Percentiles rank a stretch among this genome's conserved stretches.
These are phyloP conservation scores for Ictalurus punctatus DNA, from an alignment of 2,113 vertebrate species.

Conservation along the genomic window DNA sequence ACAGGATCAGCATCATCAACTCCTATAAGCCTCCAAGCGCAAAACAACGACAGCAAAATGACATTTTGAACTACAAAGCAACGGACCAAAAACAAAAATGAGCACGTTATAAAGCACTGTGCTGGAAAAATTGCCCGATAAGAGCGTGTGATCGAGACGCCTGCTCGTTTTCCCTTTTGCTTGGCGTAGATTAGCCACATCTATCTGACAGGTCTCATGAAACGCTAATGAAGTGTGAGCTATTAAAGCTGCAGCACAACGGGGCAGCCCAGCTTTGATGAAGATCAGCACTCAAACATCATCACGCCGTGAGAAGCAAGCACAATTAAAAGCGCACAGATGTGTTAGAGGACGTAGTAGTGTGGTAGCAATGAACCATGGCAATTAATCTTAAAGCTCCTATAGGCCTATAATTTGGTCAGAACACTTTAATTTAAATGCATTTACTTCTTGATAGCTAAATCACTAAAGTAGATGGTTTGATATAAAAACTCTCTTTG, in stretches of 20 bases:
- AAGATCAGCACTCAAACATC: constrained; percentile 46
- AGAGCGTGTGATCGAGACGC: constrained; percentile 44
- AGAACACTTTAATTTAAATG: neutral
- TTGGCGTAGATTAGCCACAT: constrained; percentile 43
- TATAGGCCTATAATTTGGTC: neutral
- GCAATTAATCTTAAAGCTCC: constrained; percentile 17
- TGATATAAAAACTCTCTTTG: constrained; percentile 5
- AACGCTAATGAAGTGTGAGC: constrained; percentile 61
- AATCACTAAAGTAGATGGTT: constrained; percentile 7
- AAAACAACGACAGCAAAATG: constrained; percentile 38
- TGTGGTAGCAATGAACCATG: neutral
- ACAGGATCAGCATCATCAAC: constrained; percentile 57
- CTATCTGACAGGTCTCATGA: constrained; percentile 46
- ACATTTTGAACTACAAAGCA: constrained; percentile 55
- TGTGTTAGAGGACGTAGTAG: neutral
- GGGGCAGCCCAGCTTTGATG: constrained; percentile 43
- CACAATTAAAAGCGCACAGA: constrained; percentile 32
- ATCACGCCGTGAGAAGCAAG: constrained; percentile 4
- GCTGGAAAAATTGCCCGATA: constrained; percentile 15
- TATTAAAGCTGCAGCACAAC: constrained; percentile 51
- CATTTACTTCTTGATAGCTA: constrained; percentile 3
- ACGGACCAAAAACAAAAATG: constrained; percentile 18
- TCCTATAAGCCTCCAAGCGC: constrained; percentile 43
- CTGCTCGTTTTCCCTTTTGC: constrained; percentile 41
- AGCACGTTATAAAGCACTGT: constrained; percentile 31